A percentile compares a stretch with the other conserved stretches of the same genome.
phyloP scores from a whole-genome alignment of 2,888 invertebrate genomes.

The Pristionchus arcanus region DNA sequence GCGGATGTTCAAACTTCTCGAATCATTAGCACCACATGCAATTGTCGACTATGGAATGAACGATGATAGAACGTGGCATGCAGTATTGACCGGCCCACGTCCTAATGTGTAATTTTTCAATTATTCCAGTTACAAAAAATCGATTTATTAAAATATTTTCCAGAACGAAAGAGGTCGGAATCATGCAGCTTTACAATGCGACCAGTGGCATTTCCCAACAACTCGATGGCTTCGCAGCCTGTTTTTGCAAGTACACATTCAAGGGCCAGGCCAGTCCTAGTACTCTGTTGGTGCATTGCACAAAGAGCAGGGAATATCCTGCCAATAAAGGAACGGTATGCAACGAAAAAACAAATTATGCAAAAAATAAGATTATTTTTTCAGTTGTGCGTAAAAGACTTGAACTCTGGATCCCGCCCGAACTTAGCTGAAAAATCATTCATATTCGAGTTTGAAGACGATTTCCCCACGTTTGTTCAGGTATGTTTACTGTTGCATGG shows the following conservation, averaged over 20 bases:
- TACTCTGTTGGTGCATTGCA: background rate
- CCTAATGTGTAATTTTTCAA: background rate
- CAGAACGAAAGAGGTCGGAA: background rate
- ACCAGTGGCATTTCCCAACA: background rate
- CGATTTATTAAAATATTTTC: too few species aligned
- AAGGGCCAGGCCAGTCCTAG: background rate
- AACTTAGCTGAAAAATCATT: background rate
- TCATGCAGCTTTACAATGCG: background rate
- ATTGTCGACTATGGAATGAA: background rate
- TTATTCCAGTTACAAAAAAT: too few species aligned
- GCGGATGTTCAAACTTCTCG: background rate
- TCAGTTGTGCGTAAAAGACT: background rate
- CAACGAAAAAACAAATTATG: background rate
- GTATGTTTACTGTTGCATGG: background rate
- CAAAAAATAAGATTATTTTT: background rate
- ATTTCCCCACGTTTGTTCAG: background rate
- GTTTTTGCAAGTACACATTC: background rate
- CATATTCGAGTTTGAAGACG: background rate
- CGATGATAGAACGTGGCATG: background rate
- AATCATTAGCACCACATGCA: background rate
- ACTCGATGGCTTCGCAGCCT: background rate
- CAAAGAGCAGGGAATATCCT: background rate
- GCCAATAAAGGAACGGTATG: background rate
- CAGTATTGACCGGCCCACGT: background rate
- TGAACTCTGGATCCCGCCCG: background rate